Base-by-base conservation (phyloP, 2,888 invertebrate species). In the Archips xylosteana region DNA sequence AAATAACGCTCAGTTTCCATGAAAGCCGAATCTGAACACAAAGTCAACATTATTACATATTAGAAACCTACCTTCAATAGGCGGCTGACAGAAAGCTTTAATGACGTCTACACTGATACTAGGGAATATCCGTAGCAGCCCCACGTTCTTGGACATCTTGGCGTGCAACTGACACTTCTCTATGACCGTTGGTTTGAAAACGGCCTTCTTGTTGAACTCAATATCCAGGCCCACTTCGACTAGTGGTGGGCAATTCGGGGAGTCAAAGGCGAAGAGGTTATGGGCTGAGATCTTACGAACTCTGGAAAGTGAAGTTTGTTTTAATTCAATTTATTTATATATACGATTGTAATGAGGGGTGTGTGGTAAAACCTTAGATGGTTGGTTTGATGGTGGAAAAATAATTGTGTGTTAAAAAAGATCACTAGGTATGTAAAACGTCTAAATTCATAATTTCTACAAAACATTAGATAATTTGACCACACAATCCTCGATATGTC, bases 81-180 rank as follows among this genome's bases (percentile, higher is more conserved):
- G 97, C 2, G 97, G 96, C 78, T 97, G 95, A 51, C 97, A 90
- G 83, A 97, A 97, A 0, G 97, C 96, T 77, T 90, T 95, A 1
- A 97, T 95, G 34, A 98, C 97, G 57, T 97, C 96, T 0, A 95
- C 94, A 10, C 98, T 97, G 82, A 99, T 98, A 77, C 98, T 98
- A 0, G 99, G 99, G 85, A 99, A 99, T 80, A 99, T 95, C 13
- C 98, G 95, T 60, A 99, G 87, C 34, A 99, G 88, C 0, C 97
- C 98, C 2, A 99, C 99, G 86, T 99, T 97, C 76, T 96, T 95
- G 81, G 97, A 97, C 86, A 99, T 95, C 13, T 95, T 95, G 0
- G 96, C 95, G 81, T 97, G 96, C 0, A 98, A 96, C 9, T 91
- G 86, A 81, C 98, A 98, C 79, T 96, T 96, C 73, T 92, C 88